Base-by-base conservation (phyloP, 2,888 invertebrate species). In the Tipula lateralis region DNA sequence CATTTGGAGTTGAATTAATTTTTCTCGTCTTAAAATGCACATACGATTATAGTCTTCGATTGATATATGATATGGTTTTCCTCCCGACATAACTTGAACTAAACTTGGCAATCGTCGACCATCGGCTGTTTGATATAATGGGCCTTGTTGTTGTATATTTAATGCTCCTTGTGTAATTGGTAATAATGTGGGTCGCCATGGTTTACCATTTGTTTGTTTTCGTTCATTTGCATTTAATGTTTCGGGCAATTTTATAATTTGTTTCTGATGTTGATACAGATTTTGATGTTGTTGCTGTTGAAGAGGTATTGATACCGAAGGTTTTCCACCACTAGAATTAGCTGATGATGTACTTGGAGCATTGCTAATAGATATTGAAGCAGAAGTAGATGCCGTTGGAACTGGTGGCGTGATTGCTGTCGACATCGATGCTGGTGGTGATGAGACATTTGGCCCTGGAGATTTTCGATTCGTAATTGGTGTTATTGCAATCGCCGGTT, bases 41-140 rank as follows among this genome's bases (percentile, higher is more conserved):
- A 95, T 94, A 86, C 95, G 94, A 89, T 95, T 95, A 89, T 95
- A 95, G 87, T 96, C 95, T 84, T 94, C 93, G 39, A 95, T 92
- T 2, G 95, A 95, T 87, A 96, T 93, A 88, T 95, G 94, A 89
- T 94, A 95, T 0, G 95, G 93, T 87, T 94, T 94, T n/a, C 95
- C 95, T 0, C 94, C 93, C 0, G 95, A 94, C 88, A 94, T 93
- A 0, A 94, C 94, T 87, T 95, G 94, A n/a, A 95, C 93, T 29
- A 94, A 90, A 85, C 93, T 93, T 2, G 93, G 93, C 86, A 93
- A 89, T 80, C 91, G 91, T 84, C 92, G 91, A 0, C 92, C 93
- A 87, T 92, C 93, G 0, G 91, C 93, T 0, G 92, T 94, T 86
- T 92, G 90, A 87, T 92, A 93, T 0, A 92, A 90, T 1, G 89